Conservation (phyloP, 2,797 vertebrate species). For the Orestias chungarensis region DNA sequence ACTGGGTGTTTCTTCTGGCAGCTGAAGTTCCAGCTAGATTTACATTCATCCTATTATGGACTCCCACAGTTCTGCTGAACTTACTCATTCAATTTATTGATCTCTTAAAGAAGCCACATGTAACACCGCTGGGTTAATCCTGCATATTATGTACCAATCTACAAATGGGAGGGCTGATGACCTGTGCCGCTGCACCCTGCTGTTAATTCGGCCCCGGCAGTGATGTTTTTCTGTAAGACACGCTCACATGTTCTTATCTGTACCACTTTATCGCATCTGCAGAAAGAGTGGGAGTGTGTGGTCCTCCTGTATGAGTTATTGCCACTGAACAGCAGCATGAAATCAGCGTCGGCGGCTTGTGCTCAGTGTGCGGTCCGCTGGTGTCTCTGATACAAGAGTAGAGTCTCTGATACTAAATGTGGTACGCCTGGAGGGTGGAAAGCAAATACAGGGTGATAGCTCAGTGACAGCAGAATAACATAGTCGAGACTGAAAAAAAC, state of each 20-base stretch:
- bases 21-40: conserved; percentile 25
- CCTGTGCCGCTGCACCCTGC: conserved; percentile 47
- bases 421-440: conserved; percentile 51
- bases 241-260: conserved; percentile 69
- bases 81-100: not conserved
- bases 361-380: conserved; percentile 67
- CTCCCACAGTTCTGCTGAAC: not conserved
- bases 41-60: conserved; percentile 25
- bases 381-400: conserved; percentile 55
- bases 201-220: conserved; percentile 53
- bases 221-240: conserved; percentile 59
- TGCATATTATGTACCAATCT: conserved; percentile 23
- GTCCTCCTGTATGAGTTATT: conserved; percentile 68
- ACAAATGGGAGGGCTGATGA: conserved; percentile 31
- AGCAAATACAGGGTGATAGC: conserved; percentile 57
- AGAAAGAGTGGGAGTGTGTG: conserved; percentile 66
- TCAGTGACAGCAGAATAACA: conserved; percentile 44
- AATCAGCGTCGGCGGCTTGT: conserved; percentile 67
- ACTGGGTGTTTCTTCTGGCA: conserved; percentile 32
- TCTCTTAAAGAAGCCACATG: conserved; percentile 1
- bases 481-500: conserved; percentile 15
- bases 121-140: conserved; percentile 16
- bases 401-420: conserved; percentile 70
- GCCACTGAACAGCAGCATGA: conserved; percentile 70
- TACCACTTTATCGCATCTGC: conserved; percentile 66